phyloP scores from a whole-genome alignment of 2,888 invertebrate species.

The Crepidodera aurea region DNA sequence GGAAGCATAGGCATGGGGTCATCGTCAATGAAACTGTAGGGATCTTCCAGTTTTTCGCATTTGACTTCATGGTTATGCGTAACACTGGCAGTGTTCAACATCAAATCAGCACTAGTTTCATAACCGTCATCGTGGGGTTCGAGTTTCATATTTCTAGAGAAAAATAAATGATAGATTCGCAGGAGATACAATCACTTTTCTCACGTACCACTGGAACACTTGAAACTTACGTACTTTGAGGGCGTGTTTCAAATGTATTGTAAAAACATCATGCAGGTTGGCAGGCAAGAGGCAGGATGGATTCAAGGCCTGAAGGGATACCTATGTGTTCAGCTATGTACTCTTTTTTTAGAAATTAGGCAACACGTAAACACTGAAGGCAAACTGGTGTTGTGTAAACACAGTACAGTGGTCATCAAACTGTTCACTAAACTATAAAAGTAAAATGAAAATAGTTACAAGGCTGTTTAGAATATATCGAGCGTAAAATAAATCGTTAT shows the following conservation, averaged over 20 bases:
- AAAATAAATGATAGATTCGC: conserved; percentile 32
- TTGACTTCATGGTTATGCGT: conserved; percentile 60
- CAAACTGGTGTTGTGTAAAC: conserved; percentile 48
- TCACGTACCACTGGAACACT: conserved; percentile 25
- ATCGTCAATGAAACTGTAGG: conserved; percentile 87
- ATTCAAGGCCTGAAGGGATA: conserved; percentile 51
- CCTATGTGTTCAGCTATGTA: conserved; percentile 39
- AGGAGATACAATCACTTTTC: conserved; percentile 16
- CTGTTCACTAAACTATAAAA: conserved; percentile 37
- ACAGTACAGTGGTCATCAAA: conserved; percentile 43
- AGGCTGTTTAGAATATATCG: conserved; percentile 40
- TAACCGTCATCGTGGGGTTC: conserved; percentile 90
- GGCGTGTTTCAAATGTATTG: conserved; percentile 45
- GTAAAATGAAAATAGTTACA: conserved; percentile 43
- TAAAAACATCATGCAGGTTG: conserved; percentile 44
- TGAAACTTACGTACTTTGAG: conserved; percentile 41
- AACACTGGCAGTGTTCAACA: conserved; percentile 60
- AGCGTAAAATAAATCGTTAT: conserved; percentile 41
- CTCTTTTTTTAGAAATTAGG: conserved; percentile 47
- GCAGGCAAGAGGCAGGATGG: conserved; percentile 33
- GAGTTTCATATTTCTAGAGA: conserved; percentile 60
- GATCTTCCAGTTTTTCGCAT: conserved; percentile 70
- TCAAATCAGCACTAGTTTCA: conserved; percentile 79
- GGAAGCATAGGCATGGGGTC: conserved; percentile 66
- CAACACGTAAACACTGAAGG: conserved; percentile 50